These are phyloP conservation scores for Agriopis aurantiaria DNA, from an alignment of 2,888 invertebrate genomes.

Conservation along the genomic window DNA sequence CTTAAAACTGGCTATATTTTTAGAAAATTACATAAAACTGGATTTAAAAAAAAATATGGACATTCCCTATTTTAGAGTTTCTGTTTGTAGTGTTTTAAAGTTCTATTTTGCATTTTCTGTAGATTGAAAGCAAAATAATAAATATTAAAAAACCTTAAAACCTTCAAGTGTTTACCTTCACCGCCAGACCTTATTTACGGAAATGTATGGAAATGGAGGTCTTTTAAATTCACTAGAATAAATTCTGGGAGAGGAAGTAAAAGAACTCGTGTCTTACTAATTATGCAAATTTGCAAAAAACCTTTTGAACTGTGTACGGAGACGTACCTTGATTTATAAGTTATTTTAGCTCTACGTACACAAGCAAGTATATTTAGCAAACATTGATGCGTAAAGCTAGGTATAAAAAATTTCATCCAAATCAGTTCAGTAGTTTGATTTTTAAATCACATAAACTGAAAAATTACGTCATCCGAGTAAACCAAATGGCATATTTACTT, in stretches of 20 bases:
- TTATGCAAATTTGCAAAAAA: slow-evolving; percentile 17
- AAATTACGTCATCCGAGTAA: no score
- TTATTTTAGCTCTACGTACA: not conserved
- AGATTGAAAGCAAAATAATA: slow-evolving; percentile 2
- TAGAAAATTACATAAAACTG: no score
- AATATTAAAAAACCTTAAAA: not conserved
- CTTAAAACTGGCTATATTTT: no score
- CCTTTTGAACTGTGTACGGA: not conserved
- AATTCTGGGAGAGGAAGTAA: slow-evolving; percentile 10
- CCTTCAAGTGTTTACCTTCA: slow-evolving; percentile 1
- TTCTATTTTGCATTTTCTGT: not conserved
- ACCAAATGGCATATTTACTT: no score
- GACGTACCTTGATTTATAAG: slow-evolving; percentile 1
- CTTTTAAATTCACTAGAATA: slow-evolving; percentile 24
- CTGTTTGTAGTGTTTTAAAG: not conserved
- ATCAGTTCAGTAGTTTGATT: no score
- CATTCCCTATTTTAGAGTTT: no score
- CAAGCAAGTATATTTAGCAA: not conserved
- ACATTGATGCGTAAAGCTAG: not conserved
- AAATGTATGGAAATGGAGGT: slow-evolving; percentile 26
- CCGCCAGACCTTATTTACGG: slow-evolving; percentile 2
- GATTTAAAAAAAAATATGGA: no score
- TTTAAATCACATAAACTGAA: no score
- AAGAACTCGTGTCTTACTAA: slow-evolving; percentile 19
- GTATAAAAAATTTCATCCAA: no score